Base-by-base conservation (phyloP, 2,797 vertebrate species). In the Notolepis coatsorum region DNA sequence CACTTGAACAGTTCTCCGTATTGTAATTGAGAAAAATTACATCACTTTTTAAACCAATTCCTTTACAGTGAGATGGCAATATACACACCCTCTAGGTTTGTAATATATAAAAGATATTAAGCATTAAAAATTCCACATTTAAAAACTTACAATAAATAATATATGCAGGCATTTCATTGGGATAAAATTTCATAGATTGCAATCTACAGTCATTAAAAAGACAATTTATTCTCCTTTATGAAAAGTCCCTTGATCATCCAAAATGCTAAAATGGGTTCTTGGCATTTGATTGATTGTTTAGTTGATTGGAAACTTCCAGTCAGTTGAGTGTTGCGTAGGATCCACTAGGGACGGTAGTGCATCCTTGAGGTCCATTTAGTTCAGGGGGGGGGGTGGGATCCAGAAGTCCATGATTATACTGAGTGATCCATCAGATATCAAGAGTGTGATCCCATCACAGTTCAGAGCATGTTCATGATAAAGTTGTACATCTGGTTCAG, bases 121-220 rank as follows among this genome's bases (percentile, higher is more conserved):
- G 96, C 97, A 98, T 97, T 97, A 97, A 96, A 97, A 98, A 99
- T 97, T 97, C 96, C 96, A 99, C 97, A 98, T 99, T 98, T 99
- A 98, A 99, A 99, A 99, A 99, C 95, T 94, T 99, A 98, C 96
- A 99, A 99, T 99, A 99, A 99, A 99, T 99, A 99, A 99, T 96
- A 98, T 94, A 93, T 96, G 97, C 97, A 98, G 96, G 96, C 97
- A 99, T 97, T 98, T 93, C 88, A 91, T 95, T 94, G 95, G 94
- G 96, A 97, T 97, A 94, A 92, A 96, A 96, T 97, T 95, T 96
- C 94, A 96, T 96, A 95, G 94, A 97, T 95, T 95, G 95, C 95
- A 95, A 95, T 95, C 94, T 93, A 92, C 95, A 96, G 93, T 95
- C 93, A 88, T 94, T 93, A 93, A 94, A 93, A 94, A 90, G 93